phyloP scores from a whole-genome alignment of 2,797 vertebrate genomes.

The Urophycis tenuis region DNA sequence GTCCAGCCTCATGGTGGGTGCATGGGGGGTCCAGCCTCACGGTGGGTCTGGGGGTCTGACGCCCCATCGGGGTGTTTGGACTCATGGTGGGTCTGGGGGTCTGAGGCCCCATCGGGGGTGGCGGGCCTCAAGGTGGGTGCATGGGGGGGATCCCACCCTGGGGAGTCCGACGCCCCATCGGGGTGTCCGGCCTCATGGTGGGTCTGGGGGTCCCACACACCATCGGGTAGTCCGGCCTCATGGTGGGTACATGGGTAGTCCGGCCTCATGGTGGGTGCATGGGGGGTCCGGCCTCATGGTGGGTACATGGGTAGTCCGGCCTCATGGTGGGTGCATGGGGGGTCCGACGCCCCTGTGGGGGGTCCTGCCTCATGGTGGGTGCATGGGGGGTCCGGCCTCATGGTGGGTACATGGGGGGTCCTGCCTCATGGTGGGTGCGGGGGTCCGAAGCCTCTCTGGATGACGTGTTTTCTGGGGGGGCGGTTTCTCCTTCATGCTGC shows the following conservation, averaged over 20 bases:
- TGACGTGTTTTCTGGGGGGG: no score
- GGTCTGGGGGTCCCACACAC: no score
- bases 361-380: conserved; percentile 94
- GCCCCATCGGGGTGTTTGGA: no score
- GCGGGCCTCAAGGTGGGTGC: no score
- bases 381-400: conserved; percentile 92
- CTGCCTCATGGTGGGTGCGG: conserved; percentile 87
- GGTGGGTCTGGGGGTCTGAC: no score
- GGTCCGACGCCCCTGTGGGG: no score
- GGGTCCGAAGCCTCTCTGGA: neutral
- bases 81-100: no score
- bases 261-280: conserved; percentile 87
- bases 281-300: no score
- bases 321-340: conserved; percentile 85
- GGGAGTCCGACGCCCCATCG: no score
- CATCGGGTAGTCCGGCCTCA: conserved; percentile 92
- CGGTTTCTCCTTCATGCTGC: neutral
- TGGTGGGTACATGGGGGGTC: conserved; percentile 90
- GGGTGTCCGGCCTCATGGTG: conserved; percentile 92
- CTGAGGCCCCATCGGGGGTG: no score
- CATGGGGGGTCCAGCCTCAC: no score
- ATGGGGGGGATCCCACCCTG: no score
- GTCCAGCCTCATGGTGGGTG: conserved; percentile 87
- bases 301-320: conserved; percentile 93
- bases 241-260: conserved; percentile 94